Evolutionary conservation across 2,113 vertebrate genomes (phyloP), one percentile per base, ranked within the genome.

Genomic region (Ascaphus truei): DNA sequence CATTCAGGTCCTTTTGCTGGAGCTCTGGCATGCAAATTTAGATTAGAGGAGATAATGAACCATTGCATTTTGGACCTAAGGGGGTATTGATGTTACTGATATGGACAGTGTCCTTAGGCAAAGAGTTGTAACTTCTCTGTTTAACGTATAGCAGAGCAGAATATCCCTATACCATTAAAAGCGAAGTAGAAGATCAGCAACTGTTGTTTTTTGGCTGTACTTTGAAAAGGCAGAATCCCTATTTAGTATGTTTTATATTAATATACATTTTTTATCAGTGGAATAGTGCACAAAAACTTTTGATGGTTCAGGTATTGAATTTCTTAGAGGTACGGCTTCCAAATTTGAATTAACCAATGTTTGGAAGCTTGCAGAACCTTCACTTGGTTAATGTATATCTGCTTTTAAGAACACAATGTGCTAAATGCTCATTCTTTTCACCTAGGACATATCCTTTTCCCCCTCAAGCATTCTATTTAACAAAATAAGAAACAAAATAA

Each of bases 1-100:
- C 51, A 62, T 63, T 73, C 0, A 0, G 25, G 72, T 74, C 30
- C 43, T n/a, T 76, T 59, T 78, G 33, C 1, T 15, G 27, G 50
- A 55, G 67, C 37, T 15, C 45, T 68, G 66, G 65, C 72, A 43
- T 51, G 34, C 27, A 39, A 63, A 69, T 81, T 62, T 68, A 37
- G 45, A 60, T 71, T 61, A 59, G 15, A 47, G 15, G 7, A 56
- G 41, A 65, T 59, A 72, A 74, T 57, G 34, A 53, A 16, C 9
- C 75, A 12, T 25, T 23, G 47, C 43, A n/a, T 27, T 50, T 37
- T 22, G 33, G 53, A 26, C 48, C 9, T 61, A 51, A 48, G 13
- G 22, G 23, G 23, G 30, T 20, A 48, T 59, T 52, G 31, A 50
- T 25, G 48, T 29, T 41, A n/a, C n/a, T n/a, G n/a, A n/a, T n/a